Evolutionary conservation across 23 tunicate genomes (phyloP).

Genomic region (Trididemnum clinides): DNA sequence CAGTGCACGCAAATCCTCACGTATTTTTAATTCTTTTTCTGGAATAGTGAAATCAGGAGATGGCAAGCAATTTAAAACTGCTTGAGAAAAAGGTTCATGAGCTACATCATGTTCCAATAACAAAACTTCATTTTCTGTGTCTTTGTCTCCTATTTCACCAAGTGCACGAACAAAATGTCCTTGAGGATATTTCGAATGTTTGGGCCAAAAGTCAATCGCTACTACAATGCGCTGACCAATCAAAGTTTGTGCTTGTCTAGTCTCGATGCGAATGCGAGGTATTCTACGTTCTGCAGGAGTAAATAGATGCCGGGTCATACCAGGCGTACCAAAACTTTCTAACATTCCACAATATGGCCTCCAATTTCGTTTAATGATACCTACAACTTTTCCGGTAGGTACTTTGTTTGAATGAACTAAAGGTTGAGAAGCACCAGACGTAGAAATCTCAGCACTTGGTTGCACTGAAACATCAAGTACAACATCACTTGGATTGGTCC

Average conservation of each 20-base stretch:
- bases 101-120: slow-evolving; percentile 95
- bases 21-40: slow-evolving; percentile 49
- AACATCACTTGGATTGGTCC: slow-evolving; percentile 91
- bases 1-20: slow-evolving; percentile 76
- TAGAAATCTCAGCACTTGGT: slow-evolving; percentile 92
- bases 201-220: slow-evolving; percentile 93
- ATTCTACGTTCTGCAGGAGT: slow-evolving; percentile 91
- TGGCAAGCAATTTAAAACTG: slow-evolving; percentile 93
- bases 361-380: slow-evolving; percentile 98
- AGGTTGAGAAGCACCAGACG: background rate
- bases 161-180: slow-evolving; percentile 98
- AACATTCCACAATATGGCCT: slow-evolving; percentile 97
- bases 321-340: slow-evolving; percentile 74
- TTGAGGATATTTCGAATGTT: slow-evolving; percentile 95
- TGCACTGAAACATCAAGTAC: slow-evolving; percentile 95
- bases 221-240: slow-evolving; percentile 88
- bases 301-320: slow-evolving; percentile 88
- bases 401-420: slow-evolving; percentile 27
- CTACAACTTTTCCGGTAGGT: slow-evolving; percentile 93
- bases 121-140: slow-evolving; percentile 95
- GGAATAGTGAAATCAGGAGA: slow-evolving; percentile 85
- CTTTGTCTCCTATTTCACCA: slow-evolving; percentile 95
- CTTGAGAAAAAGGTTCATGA: slow-evolving; percentile 98
- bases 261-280: slow-evolving; percentile 92
- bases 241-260: slow-evolving; percentile 84